Percentiles rank a stretch among this genome's conserved stretches.
These are phyloP conservation scores for Tupaia chinensis DNA, from an alignment of 2,113 vertebrate species.

Conservation along the genomic window DNA sequence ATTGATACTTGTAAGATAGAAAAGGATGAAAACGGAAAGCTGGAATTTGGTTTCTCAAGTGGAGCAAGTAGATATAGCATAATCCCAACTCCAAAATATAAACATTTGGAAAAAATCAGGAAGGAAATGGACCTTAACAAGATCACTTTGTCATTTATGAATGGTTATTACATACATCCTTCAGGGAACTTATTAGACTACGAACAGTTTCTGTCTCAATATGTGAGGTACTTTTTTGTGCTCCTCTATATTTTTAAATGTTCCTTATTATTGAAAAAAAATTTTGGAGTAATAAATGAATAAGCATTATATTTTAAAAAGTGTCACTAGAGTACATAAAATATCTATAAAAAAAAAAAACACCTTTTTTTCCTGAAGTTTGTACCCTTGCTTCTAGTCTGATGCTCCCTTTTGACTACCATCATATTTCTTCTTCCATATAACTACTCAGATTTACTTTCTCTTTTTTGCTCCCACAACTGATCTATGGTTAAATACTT, in stretches of 20 bases:
- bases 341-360: background rate
- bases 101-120: background rate
- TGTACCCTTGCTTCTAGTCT: background rate
- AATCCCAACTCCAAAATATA: background rate
- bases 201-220: background rate
- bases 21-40: background rate
- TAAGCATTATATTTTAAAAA: background rate
- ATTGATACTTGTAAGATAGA: background rate
- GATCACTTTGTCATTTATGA: background rate
- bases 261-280: constrained; percentile 18
- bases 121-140: background rate
- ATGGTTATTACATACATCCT: background rate
- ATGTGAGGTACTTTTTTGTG: background rate
- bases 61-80: background rate
- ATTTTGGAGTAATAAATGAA: background rate
- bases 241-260: constrained; percentile 3
- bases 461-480: background rate
- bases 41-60: background rate
- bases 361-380: background rate
- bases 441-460: background rate
- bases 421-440: background rate
- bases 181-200: background rate
- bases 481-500: background rate
- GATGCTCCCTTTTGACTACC: background rate
- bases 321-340: background rate